Evolutionary conservation across 2,113 vertebrate genomes (phyloP).

Genomic region (Cyprinodon tularosa): DNA sequence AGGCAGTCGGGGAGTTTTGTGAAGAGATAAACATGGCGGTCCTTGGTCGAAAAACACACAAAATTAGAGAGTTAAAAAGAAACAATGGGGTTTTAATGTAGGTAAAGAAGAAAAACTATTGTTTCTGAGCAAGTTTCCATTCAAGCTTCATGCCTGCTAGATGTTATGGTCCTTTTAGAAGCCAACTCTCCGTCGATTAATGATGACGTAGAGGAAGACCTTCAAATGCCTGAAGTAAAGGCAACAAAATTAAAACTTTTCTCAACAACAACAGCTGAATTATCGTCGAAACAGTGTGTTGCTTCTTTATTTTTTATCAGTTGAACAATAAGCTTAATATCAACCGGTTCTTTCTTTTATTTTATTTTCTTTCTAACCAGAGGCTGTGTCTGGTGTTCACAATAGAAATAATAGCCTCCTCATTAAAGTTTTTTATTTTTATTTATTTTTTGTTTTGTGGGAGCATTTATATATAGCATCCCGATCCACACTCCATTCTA

Average conservation of each 20-base stretch:
- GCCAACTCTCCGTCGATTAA: constrained; percentile 10
- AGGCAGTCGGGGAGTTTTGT: constrained; percentile 56
- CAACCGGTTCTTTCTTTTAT: neutral
- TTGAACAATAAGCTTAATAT: neutral
- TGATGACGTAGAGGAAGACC: constrained; percentile 25
- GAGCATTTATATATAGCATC: no score
- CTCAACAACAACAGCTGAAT: no score
- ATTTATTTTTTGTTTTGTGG: no score
- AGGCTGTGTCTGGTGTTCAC: no score
- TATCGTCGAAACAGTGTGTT: no score
- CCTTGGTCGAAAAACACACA: neutral
- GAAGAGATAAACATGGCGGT: constrained; percentile 84
- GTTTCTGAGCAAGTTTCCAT: neutral
- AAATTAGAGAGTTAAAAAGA: neutral
- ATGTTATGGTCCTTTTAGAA: constrained; percentile 8
- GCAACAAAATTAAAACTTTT: neutral
- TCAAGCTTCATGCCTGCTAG: constrained; percentile 29
- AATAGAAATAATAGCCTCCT: no score
- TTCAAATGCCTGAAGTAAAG: constrained; percentile 48
- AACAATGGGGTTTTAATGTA: neutral
- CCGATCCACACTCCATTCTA: no score
- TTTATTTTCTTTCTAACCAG: neutral
- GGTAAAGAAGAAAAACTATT: neutral
- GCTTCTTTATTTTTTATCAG: neutral
- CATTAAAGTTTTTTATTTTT: no score